These are phyloP conservation scores for Ciconia maguari DNA, from an alignment of 2,113 vertebrate genomes.

Conservation along the genomic window DNA sequence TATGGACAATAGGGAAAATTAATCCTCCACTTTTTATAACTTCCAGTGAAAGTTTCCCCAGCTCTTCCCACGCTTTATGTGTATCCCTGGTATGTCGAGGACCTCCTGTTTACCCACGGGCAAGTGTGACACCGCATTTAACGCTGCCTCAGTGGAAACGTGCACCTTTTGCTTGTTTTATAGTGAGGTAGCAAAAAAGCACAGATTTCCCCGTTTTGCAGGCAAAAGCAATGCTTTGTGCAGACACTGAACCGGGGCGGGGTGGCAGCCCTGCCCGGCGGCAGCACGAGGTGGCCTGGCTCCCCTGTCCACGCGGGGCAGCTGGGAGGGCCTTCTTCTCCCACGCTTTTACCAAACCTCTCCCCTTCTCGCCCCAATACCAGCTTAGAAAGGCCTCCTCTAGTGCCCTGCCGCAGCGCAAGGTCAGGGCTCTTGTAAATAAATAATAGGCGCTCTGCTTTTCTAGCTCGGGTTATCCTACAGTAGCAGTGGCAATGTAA, in stretches of 20 bases:
- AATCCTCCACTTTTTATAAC: background rate
- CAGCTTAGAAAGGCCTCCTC: background rate
- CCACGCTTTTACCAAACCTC: background rate
- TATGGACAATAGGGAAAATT: background rate
- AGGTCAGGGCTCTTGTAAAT: background rate
- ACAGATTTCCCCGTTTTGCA: background rate
- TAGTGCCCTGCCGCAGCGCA: background rate
- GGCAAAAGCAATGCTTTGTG: background rate
- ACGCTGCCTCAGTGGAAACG: background rate
- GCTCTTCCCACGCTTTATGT: background rate
- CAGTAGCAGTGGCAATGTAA: background rate
- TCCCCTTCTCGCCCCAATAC: background rate
- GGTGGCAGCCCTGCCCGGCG: background rate
- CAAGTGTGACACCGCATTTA: background rate
- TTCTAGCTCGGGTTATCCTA: background rate
- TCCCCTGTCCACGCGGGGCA: fast-evolving
- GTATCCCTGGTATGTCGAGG: background rate
- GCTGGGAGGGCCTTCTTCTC: background rate
- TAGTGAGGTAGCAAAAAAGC: background rate
- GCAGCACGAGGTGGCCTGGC: background rate
- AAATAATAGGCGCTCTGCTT: background rate
- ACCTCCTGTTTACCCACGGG: background rate
- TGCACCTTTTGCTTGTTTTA: background rate
- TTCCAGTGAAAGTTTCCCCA: background rate
- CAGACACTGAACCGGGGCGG: fast-evolving